Percentiles rank a stretch among this genome's conserved stretches.
phyloP scores from a whole-genome alignment of 2,113 vertebrate species.

The Malurus elegans region DNA sequence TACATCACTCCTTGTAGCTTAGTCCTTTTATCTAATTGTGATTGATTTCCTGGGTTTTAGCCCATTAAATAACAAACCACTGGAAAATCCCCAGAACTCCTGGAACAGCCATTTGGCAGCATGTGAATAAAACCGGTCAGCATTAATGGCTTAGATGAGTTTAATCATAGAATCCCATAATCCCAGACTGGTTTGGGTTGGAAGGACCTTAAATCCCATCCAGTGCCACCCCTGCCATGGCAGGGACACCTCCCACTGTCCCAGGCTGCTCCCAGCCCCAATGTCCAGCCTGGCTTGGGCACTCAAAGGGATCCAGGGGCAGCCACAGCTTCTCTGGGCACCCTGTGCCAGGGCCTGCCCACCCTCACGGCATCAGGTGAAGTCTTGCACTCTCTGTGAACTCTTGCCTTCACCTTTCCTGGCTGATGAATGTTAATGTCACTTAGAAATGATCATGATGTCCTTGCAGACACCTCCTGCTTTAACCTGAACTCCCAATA shows the following conservation, averaged over 20 bases:
- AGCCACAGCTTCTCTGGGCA: background rate
- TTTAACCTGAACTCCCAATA: background rate
- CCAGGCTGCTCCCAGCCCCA: background rate
- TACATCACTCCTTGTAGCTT: background rate
- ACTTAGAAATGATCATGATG: no score
- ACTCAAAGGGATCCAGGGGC: background rate
- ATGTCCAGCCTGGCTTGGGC: background rate
- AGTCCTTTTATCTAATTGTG: background rate
- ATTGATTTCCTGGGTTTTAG: background rate
- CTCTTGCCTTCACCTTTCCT: no score
- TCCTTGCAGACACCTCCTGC: background rate
- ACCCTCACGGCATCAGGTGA: no score
- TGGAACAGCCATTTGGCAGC: background rate
- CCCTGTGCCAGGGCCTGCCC: background rate
- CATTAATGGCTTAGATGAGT: background rate
- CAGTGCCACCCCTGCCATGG: background rate
- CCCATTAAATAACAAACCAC: background rate
- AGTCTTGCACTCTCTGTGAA: no score
- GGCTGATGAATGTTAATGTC: no score
- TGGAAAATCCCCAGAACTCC: background rate
- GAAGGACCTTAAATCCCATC: background rate
- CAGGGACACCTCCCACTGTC: background rate
- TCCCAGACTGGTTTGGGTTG: background rate
- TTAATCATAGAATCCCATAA: background rate
- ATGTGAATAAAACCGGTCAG: background rate